Conservation (phyloP, 2,113 vertebrate species). For the Upupa epops region DNA sequence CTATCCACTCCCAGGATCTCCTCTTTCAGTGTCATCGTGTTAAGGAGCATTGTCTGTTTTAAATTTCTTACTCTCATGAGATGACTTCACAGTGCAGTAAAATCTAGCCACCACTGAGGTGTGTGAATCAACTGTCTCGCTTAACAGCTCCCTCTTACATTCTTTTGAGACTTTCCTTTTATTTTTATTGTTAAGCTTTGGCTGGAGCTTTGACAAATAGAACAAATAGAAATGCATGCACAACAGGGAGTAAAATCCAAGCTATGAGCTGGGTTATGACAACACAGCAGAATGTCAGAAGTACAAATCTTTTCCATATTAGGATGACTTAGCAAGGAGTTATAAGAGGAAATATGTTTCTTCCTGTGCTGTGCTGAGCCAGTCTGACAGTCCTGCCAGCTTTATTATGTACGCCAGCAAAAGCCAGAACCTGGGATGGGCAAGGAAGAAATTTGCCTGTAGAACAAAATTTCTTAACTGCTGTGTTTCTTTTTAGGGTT, state of each 20-base stretch:
- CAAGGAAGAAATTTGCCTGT: background rate
- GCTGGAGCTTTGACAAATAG: constrained; percentile 5
- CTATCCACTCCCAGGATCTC: constrained; percentile 34
- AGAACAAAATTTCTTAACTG: background rate
- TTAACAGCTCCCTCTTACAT: background rate
- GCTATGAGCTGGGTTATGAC: background rate
- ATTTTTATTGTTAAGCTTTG: constrained; percentile 14
- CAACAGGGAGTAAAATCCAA: background rate
- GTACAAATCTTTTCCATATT: background rate
- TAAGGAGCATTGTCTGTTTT: constrained; percentile 38
- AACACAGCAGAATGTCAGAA: background rate
- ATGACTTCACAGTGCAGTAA: constrained; percentile 60
- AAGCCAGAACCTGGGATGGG: background rate
- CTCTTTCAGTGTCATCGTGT: constrained; percentile 18
- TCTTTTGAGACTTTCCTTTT: constrained; percentile 15
- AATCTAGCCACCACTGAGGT: constrained; percentile 47
- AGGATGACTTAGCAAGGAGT: background rate
- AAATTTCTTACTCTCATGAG: constrained; percentile 3
- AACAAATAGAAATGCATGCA: background rate
- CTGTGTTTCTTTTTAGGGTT: constrained; percentile 5
- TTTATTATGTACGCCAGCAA: background rate
- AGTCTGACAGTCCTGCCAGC: background rate
- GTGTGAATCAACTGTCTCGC: background rate
- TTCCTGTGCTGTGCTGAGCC: background rate
- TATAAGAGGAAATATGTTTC: background rate